phyloP scores from a whole-genome alignment of 2,888 invertebrate species.

The Chymomyza caudatula region DNA sequence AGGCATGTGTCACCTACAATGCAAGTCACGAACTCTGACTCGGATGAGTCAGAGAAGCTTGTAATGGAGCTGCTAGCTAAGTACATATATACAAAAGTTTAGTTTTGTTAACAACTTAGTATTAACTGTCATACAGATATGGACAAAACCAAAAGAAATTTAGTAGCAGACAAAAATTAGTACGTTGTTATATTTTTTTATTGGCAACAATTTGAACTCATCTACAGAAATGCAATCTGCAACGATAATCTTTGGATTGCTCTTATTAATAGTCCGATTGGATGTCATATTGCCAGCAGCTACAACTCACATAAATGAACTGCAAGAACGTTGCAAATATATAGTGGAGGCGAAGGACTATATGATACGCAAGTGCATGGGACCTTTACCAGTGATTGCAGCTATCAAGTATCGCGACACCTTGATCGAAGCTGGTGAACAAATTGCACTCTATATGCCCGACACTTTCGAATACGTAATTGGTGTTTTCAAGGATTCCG shows the following conservation, averaged over 20 bases:
- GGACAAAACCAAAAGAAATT: no score
- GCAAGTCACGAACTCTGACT: conserved; percentile 39
- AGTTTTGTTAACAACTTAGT: no score
- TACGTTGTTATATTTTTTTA: no score
- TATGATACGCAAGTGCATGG: conserved; percentile 30
- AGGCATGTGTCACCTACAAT: not conserved
- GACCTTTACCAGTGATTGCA: conserved; percentile 39
- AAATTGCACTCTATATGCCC: conserved; percentile 41
- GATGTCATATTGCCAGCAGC: not conserved
- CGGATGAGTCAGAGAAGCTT: not conserved
- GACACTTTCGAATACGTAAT: conserved; percentile 17
- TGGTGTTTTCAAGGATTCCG: conserved; percentile 37
- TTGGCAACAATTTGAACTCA: no score
- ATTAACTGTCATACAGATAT: no score
- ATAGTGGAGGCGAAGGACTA: conserved; percentile 6
- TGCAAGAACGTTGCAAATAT: conserved; percentile 42
- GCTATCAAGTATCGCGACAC: conserved; percentile 50
- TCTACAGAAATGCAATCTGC: not conserved
- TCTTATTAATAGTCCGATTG: no score
- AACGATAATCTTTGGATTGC: no score
- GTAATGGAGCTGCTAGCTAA: not conserved
- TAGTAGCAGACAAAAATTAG: no score
- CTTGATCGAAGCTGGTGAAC: conserved; percentile 41
- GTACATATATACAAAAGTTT: no score
- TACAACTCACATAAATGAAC: not conserved